A percentile compares a stretch with the other conserved stretches of the same genome.
Evolutionary conservation across 2,113 vertebrate species (phyloP).

Genomic region (Pseudolaguvia tuberculata): DNA sequence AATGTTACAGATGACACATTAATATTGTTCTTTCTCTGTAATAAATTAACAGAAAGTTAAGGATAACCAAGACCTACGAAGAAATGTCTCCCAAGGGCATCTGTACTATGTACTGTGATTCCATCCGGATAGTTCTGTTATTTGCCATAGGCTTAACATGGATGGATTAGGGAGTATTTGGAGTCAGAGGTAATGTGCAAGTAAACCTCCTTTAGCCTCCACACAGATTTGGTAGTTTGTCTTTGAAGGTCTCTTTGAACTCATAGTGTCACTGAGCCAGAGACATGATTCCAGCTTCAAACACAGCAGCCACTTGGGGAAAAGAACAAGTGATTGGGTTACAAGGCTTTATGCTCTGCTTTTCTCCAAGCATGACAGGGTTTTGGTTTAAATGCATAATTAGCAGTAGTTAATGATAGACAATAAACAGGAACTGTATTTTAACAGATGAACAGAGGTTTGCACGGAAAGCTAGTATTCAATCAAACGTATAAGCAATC

Average conservation of each 20-base stretch:
- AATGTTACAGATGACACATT: not conserved
- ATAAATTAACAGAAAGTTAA: constrained; percentile 10
- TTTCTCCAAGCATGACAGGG: not conserved
- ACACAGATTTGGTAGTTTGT: constrained; percentile 33
- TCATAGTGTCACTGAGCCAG: constrained; percentile 25
- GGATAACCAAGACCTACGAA: constrained; percentile 14
- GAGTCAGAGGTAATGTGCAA: not conserved
- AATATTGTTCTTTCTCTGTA: constrained; percentile 10
- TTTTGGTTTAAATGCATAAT: not conserved
- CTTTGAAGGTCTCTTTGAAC: constrained; percentile 25
- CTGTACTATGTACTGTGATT: constrained; percentile 29
- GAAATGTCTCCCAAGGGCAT: constrained; percentile 27
- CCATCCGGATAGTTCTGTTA: constrained; percentile 5
- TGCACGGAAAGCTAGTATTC: not conserved
- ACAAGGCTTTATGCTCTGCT: constrained; percentile 1
- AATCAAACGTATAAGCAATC: not conserved
- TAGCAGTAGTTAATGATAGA: not conserved
- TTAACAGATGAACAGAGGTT: not conserved
- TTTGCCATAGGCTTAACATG: constrained; percentile 19
- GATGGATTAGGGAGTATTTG: no score
- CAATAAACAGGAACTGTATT: not conserved
- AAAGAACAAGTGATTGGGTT: constrained; percentile 52
- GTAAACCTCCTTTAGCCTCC: not conserved
- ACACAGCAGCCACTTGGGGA: constrained; percentile 43
- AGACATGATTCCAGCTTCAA: constrained; percentile 55